phyloP scores from a whole-genome alignment of 1,140 invertebrate species.

The Caenorhabditis remanei region DNA sequence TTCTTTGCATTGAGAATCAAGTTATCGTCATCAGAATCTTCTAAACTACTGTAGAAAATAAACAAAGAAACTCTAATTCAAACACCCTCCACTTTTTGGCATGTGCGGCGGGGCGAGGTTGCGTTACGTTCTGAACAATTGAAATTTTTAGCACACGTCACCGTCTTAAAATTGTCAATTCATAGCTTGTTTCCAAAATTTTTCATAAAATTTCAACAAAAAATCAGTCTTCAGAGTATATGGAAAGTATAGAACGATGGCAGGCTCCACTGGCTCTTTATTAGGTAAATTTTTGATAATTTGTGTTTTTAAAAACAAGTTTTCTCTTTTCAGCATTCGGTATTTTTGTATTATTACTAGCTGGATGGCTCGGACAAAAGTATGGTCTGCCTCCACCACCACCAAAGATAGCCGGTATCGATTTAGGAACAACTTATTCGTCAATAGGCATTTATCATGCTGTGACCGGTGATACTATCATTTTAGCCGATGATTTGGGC shows the following conservation, averaged over 20 bases:
- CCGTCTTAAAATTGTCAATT: not conserved
- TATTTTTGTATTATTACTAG: conserved; percentile 74
- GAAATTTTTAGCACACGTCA: conserved; percentile 34
- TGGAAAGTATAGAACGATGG: not conserved
- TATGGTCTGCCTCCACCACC: conserved; percentile 79
- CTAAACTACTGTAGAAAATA: too few species aligned
- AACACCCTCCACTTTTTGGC: not conserved
- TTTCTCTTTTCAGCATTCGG: conserved; percentile 27
- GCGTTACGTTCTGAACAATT: not conserved
- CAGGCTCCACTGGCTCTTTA: not conserved
- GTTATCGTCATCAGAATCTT: too few species aligned
- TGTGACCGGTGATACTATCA: conserved; percentile 78
- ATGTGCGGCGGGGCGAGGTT: not conserved
- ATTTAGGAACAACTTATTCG: conserved; percentile 80
- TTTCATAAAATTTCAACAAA: not conserved
- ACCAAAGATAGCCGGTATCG: conserved; percentile 80
- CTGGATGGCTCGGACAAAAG: conserved; percentile 79
- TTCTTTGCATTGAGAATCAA: too few species aligned
- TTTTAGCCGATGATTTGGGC: conserved; percentile 72
- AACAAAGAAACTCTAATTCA: not conserved
- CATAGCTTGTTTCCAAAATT: not conserved
- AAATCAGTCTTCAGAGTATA: not conserved
- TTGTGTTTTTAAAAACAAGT: not conserved
- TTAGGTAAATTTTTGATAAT: not conserved
- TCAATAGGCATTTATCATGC: conserved; percentile 80